Base-by-base conservation (phyloP, 2,113 vertebrate genomes). In the Cygnus atratus region DNA sequence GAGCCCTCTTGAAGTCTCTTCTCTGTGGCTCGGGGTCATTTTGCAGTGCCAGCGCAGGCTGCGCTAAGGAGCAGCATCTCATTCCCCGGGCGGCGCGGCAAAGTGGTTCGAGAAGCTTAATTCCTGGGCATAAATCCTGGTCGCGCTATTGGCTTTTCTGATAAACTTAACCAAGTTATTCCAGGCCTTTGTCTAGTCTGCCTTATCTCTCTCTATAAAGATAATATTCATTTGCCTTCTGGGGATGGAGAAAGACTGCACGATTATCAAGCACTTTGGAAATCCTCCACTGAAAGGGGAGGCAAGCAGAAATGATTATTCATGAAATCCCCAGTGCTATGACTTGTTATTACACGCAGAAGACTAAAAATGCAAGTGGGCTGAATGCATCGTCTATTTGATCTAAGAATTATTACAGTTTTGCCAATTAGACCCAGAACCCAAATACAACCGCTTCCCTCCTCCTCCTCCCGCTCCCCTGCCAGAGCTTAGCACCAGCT, bases 341-440 rank as follows among this genome's bases (percentile, higher is more conserved):
- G 87, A 54, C 78, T 87, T 20, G 77, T 55, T 72, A 80, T 62
- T 80, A 37, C 86, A 80, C 21, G 3, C 77, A 31, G 52, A 5
- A 67, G 78, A 39, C 90, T 68, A 46, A 35, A 84, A 84, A 92
- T 29, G 58, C 59, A 63, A 87, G 92, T 65, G 90, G 74, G 87
- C 75, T 73, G 92, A 71, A 54, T 19, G 78, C 87, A 62, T 26
- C 48, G 11, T 24, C 54, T 85, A 76, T 92, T 77, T 87, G 83
- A 92, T 63, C 74, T 77, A 65, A 73, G 89, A 81, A 63, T 77
- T n/a, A 89, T 88, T 76, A 59, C 58, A 11, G 68, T 54, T 86
- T 90, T 80, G 86, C 93, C 88, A 72, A 22, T 37, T 87, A 46
- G 92, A 52, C 65, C 84, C 83, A 77, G 65, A 76, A 61, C 93